Percentiles rank a stretch among this genome's conserved stretches.
These are phyloP conservation scores for Aplochiton taeniatus DNA, from an alignment of 2,797 vertebrate species.

Conservation along the genomic window DNA sequence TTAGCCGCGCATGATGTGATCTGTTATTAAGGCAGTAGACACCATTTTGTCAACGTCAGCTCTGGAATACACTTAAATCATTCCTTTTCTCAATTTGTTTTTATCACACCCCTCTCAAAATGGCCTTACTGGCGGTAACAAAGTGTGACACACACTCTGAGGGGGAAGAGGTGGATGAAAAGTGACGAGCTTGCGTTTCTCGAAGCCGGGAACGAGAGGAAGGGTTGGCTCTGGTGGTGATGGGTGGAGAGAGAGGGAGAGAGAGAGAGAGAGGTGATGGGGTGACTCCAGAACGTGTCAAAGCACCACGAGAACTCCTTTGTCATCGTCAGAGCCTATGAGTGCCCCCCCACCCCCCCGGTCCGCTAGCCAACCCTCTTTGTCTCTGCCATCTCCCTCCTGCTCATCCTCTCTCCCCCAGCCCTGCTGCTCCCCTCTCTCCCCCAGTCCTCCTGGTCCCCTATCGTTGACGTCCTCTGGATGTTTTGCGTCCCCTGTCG, in stretches of 20 bases:
- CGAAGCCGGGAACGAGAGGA: slow-evolving; percentile 4
- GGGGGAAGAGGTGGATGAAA: slow-evolving; percentile 25
- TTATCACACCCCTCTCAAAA: slow-evolving; percentile 4
- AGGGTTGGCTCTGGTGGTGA: slow-evolving; percentile 27
- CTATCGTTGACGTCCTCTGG: neutral
- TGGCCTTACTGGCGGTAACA: slow-evolving; percentile 23
- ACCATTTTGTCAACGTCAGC: too few relatives aligned
- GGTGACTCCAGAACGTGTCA: slow-evolving; percentile 47
- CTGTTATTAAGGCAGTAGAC: too few relatives aligned
- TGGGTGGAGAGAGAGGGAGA: slow-evolving; percentile 25
- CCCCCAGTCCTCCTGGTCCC: neutral
- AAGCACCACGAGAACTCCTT: slow-evolving; percentile 55
- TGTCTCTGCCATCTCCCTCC: neutral
- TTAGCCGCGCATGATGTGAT: too few relatives aligned
- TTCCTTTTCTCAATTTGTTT: neutral
- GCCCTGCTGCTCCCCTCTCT: neutral
- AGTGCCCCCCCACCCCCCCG: slow-evolving; percentile 47
- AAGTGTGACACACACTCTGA: slow-evolving; percentile 21
- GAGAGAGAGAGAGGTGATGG: slow-evolving; percentile 7
- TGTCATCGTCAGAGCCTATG: slow-evolving; percentile 60
- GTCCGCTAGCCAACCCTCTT: slow-evolving; percentile 29
- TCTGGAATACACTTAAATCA: too few relatives aligned
- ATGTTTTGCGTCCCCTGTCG: too few relatives aligned
- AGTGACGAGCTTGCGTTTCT: slow-evolving; percentile 25
- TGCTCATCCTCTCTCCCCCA: neutral